phyloP scores from a whole-genome alignment of 2,888 invertebrate species.

The Altica lythri region DNA sequence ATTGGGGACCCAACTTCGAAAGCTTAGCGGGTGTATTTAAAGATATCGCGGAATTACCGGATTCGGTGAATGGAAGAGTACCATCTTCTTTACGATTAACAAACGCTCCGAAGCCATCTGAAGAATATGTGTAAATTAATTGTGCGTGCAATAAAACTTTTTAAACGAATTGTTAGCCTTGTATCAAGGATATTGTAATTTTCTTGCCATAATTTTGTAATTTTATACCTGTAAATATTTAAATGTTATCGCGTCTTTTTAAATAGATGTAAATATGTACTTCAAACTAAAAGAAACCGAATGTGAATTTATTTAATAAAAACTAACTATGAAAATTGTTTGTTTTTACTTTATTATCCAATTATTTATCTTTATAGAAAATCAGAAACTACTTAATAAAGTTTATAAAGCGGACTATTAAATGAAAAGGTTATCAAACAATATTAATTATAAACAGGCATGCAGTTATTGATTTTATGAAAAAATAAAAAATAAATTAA shows the following conservation, averaged over 20 bases:
- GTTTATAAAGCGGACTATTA: no score
- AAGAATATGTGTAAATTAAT: slow-evolving; percentile 77
- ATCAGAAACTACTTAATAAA: no score
- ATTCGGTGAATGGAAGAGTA: slow-evolving; percentile 75
- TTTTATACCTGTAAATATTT: no score
- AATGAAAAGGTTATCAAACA: no score
- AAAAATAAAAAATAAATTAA: no score
- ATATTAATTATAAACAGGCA: no score
- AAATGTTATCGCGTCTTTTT: no score
- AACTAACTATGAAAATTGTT: slow-evolving; percentile 39
- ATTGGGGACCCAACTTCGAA: slow-evolving; percentile 97
- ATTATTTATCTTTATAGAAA: no score
- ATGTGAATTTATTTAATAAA: slow-evolving; percentile 43
- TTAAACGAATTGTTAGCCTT: slow-evolving; percentile 44
- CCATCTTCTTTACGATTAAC: slow-evolving; percentile 76
- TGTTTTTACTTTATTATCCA: not conserved
- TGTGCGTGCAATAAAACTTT: slow-evolving; percentile 32
- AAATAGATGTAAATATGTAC: no score
- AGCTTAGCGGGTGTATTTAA: slow-evolving; percentile 94
- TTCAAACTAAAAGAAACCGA: no score
- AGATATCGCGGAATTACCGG: slow-evolving; percentile 94
- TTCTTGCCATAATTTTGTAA: slow-evolving; percentile 55
- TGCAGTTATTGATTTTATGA: no score
- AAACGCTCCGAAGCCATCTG: slow-evolving; percentile 83
- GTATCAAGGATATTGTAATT: slow-evolving; percentile 53